Base-by-base conservation (phyloP, 2,888 invertebrate species). In the Rotaria socialis region DNA sequence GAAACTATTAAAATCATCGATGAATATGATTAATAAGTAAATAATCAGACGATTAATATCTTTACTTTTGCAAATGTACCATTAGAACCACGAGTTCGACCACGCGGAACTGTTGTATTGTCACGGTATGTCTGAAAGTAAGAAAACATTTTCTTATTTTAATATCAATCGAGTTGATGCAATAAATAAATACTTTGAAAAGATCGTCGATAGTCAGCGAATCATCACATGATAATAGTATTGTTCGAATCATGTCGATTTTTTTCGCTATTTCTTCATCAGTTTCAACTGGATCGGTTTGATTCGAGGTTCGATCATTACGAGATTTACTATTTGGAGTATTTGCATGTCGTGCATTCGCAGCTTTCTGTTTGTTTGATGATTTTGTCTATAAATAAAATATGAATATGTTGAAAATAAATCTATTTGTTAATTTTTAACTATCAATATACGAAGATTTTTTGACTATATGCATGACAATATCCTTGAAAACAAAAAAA, bases 1-100 rank as follows among this genome's bases (percentile, higher is more conserved):
- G 87, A 86, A 88, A 88, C 88, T 88, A 87, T 19, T 85, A 11
- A 50, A 10, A 35, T 27, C 27, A 35, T 35, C 14, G 14, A 27
- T 14, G 67, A 35, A 27, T 7, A 52, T 16, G 5, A 52, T 14
- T 52, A 16, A 52, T 52, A 52, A 14, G 52, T 2, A 50, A 52
- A 55, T 2, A 55, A 55, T 19, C 2, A 55, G 19, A 55, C 2
- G 4, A 55, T 16, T 19, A n/a, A n/a, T n/a, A n/a, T n/a, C n/a
- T 35, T 67, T 67, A 67, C 67, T 67, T 67, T 67, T 6, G 27
- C 35, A 35, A 67, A 67, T 35, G 67, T 4, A 35, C 67, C 35
- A 67, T 67, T 35, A 0, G 67, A 35, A 67, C 27, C 27, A 67
- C 67, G 67, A 16, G 67, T 67, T 14, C 67, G 67, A 67, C 67